Evolutionary conservation across 2,113 vertebrate genomes (phyloP).

Genomic region (Oncorhynchus masou): DNA sequence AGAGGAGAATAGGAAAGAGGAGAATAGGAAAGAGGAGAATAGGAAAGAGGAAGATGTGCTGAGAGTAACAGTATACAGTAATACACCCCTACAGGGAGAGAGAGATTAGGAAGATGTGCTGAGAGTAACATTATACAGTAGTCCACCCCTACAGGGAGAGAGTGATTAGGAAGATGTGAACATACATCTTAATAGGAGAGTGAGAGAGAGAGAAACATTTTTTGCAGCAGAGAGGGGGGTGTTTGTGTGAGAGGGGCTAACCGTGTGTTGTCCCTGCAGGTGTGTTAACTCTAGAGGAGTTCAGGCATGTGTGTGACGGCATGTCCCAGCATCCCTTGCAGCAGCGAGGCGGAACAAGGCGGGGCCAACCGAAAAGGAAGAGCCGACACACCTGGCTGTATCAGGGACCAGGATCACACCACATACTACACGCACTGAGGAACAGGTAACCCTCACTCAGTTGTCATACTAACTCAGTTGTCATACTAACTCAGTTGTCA

Average conservation of each 20-base stretch:
- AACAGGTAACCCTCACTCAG: conserved; percentile 76
- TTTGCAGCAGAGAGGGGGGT: neutral
- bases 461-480: neutral
- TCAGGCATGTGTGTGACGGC: conserved; percentile 80
- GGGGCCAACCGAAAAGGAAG: conserved; percentile 81
- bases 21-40: too few species aligned
- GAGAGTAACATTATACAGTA: too few species aligned
- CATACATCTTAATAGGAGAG: conserved; percentile 1
- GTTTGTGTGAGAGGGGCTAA: neutral
- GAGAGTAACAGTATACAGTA: too few species aligned
- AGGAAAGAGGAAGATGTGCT: too few species aligned
- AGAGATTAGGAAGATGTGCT: too few species aligned
- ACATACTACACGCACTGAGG: conserved; percentile 83
- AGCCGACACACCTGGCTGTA: conserved; percentile 91
- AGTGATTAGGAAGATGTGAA: neutral
- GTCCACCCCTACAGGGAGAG: too few species aligned
- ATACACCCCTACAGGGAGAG: too few species aligned
- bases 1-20: too few species aligned
- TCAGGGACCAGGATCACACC: conserved; percentile 89
- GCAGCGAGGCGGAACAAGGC: conserved; percentile 73
- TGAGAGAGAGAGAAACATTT: neutral
- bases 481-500: neutral
- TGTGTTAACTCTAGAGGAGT: conserved; percentile 86
- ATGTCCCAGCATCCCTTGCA: conserved; percentile 80
- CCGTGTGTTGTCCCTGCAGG: conserved; percentile 61